phyloP scores from a whole-genome alignment of 2,797 vertebrate genomes.

The Gymnodraco acuticeps region DNA sequence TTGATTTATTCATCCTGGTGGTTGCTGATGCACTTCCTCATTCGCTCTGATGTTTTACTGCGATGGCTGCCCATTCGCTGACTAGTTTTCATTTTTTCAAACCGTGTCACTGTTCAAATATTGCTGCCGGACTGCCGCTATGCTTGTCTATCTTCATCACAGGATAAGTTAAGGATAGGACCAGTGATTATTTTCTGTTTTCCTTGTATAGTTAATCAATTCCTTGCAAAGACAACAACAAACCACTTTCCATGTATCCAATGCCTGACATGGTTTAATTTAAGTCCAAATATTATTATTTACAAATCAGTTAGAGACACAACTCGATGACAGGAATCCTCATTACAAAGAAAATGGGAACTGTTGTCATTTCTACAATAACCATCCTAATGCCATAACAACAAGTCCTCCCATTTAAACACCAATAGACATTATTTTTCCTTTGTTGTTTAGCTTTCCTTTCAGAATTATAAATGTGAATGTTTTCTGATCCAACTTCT shows the following conservation, averaged over 20 bases:
- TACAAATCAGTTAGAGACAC: background rate
- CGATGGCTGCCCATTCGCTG: slow-evolving; percentile 54
- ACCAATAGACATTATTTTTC: background rate
- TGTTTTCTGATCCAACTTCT: background rate
- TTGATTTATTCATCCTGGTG: slow-evolving; percentile 83
- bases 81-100: slow-evolving; percentile 65
- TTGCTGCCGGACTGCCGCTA: slow-evolving; percentile 13
- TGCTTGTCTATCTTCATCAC: slow-evolving; percentile 16
- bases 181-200: background rate
- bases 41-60: slow-evolving; percentile 76
- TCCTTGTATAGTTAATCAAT: background rate
- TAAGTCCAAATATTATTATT: background rate
- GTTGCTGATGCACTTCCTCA: slow-evolving; percentile 74
- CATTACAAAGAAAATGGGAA: background rate
- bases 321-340: background rate
- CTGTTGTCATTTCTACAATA: background rate
- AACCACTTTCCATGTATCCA: background rate
- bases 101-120: slow-evolving; percentile 35
- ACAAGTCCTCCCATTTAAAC: background rate
- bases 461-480: background rate
- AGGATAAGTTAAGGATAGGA: slow-evolving; percentile 4
- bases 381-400: background rate
- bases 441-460: too few relatives aligned
- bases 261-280: background rate
- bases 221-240: background rate